Base-by-base conservation (phyloP, 2,797 vertebrate genomes). In the Sarcoramphus papa region DNA sequence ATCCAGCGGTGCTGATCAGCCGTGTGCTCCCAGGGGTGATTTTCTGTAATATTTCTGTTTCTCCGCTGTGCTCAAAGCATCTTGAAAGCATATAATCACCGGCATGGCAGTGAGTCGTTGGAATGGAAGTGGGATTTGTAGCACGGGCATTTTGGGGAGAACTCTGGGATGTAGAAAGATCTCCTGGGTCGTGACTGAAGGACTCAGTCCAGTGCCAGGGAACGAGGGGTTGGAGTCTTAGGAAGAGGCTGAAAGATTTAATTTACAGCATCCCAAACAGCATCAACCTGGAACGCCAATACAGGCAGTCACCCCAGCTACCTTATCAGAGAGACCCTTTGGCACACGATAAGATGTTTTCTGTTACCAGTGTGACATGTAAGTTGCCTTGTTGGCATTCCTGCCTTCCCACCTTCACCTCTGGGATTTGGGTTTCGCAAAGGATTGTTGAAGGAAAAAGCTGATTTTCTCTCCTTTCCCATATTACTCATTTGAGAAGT, bases 161-260 rank as follows among this genome's bases (percentile, higher is more conserved):
- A 65, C 25, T 43, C 0, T 11, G 25, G 6, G 24, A 59, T 63
- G 21, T 40, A 86, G 54, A 50, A 92, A 56, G 12, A 19, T 74
- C 28, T 90, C 31, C 12, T 12, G 12, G 13, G 21, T 53, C 43
- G 33, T 43, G 25, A 27, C 5, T 65, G 43, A 48, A 75, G 23
- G 14, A 28, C 17, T 45, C 19, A 13, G 25, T 27, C 9, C 12
- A 45, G 13, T 45, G 18, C 2, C n/a, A 50, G 54, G 21, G 7
- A 50, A 2, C 0, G 1, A 85, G 40, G 8, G 3, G 0, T 2
- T 72, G 10, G 33, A 75, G 27, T 23, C 56, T 50, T 43, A 54
- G 19, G 21, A 70, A 60, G 27, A 75, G 19, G 4, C 3, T 2
- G 7, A 30, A 86, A 70, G 4, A 2, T 73, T 43, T 56, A 24